Evolutionary conservation across 2,888 invertebrate species (phyloP).

Genomic region (Blera fallax): DNA sequence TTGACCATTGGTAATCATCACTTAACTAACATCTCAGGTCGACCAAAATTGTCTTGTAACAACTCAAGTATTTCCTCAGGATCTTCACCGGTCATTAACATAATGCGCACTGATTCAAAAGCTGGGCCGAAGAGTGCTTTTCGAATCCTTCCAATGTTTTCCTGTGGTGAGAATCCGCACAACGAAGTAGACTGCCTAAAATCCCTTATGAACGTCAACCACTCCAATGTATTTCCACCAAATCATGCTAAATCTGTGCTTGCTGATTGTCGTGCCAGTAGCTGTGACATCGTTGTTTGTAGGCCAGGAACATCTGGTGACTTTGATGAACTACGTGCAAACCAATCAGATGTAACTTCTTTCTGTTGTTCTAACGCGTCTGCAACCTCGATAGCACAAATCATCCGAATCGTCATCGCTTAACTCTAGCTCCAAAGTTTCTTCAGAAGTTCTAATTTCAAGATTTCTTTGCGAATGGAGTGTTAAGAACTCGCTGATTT

Average conservation of each 20-base stretch:
- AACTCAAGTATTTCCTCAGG: not conserved
- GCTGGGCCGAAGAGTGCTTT: not conserved
- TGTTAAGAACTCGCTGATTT: no score
- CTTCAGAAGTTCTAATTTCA: not conserved
- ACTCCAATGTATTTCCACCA: not conserved
- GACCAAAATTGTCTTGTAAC: not conserved
- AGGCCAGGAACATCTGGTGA: not conserved
- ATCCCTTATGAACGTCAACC: constrained; percentile 2
- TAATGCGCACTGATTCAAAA: not conserved
- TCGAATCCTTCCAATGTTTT: not conserved
- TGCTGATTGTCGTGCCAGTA: not conserved
- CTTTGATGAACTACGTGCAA: not conserved
- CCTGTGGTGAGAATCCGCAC: not conserved
- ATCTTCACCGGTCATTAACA: not conserved
- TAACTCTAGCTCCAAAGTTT: not conserved
- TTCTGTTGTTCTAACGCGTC: not conserved
- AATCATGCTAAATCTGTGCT: not conserved
- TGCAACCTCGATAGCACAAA: no score
- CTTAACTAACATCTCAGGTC: not conserved
- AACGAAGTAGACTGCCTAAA: not conserved
- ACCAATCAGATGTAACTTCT: not conserved
- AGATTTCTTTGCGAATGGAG: not conserved
- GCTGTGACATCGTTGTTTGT: not conserved
- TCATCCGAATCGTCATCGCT: not conserved
- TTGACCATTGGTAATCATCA: not conserved